These are phyloP conservation scores for Cherax quadricarinatus DNA, from an alignment of 1,140 invertebrate species.

Conservation along the genomic window DNA sequence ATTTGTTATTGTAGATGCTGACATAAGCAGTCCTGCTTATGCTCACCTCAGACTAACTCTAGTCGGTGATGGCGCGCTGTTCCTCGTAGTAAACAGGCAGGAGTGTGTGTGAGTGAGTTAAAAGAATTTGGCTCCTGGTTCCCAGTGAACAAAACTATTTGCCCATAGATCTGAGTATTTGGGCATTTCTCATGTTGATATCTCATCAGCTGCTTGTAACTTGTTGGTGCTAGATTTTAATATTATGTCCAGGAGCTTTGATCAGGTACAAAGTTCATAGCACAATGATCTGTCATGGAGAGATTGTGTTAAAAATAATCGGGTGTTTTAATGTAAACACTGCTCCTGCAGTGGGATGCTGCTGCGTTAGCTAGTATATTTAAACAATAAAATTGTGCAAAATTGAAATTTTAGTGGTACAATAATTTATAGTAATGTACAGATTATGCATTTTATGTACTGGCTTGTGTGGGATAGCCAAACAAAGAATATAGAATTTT, in stretches of 20 bases:
- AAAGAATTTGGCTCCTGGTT: slow-evolving; percentile 63
- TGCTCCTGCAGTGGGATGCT: slow-evolving; percentile 57
- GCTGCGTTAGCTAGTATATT: slow-evolving; percentile 58
- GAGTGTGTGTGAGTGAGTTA: slow-evolving; percentile 49
- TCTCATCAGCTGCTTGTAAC: slow-evolving; percentile 55
- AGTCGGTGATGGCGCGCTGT: slow-evolving; percentile 68
- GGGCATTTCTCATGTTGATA: slow-evolving; percentile 55
- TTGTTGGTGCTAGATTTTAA: slow-evolving; percentile 62
- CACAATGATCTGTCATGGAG: slow-evolving; percentile 64
- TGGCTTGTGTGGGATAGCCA: slow-evolving; percentile 63
- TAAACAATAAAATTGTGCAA: slow-evolving; percentile 62
- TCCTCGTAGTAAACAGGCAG: slow-evolving; percentile 54
- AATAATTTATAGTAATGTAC: slow-evolving; percentile 62
- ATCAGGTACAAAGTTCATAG: slow-evolving; percentile 70
- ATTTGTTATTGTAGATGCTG: slow-evolving; percentile 69
- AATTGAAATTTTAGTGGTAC: slow-evolving; percentile 52
- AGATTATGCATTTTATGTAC: slow-evolving; percentile 56
- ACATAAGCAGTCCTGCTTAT: slow-evolving; percentile 60
- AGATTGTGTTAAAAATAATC: slow-evolving; percentile 37
- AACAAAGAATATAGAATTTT: slow-evolving; percentile 34
- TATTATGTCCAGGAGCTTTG: slow-evolving; percentile 55
- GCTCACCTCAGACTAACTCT: slow-evolving; percentile 71
- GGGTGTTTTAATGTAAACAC: slow-evolving; percentile 54
- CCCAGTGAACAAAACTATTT: slow-evolving; percentile 59
- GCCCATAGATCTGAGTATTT: slow-evolving; percentile 62